Base-by-base conservation (phyloP, 1,140 invertebrate species). In the Hyles vespertilio region DNA sequence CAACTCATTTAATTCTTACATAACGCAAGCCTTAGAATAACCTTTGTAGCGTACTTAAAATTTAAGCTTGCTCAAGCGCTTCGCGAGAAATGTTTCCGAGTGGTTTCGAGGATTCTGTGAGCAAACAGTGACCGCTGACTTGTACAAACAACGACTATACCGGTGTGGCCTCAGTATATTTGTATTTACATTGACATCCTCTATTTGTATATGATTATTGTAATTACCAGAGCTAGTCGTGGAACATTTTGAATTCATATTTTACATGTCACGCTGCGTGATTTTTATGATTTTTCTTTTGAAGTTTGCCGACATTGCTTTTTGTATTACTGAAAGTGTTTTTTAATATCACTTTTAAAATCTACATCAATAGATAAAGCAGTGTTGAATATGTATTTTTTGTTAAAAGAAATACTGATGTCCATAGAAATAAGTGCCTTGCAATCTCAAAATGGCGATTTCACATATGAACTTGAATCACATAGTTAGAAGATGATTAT, bases 61-160 rank as follows among this genome's bases (percentile, higher is more conserved):
- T 40, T 8, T 8, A 40, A 40, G 8, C 52, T 77, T 65, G 61
- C 63, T 68, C 65, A 75, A 80, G 73, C 70, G 64, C 65, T 70
- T 78, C 68, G 59, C 61, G 64, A 59, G 60, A 80, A 78, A 84
- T 77, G 80, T 79, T 82, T 83, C 75, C 63, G 74, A 84, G 79
- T 79, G 75, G 72, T 77, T 74, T 77, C 66, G 77, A 80, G 74
- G 69, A 77, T 75, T 66, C 69, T 64, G 11, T 69, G 61, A 70
- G 74, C 69, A 87, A 87, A 87, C 72, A 87, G 68, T 72, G 84
- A 87, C 84, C 84, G 82, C 81, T 85, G 72, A 70, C 67, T 77
- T 85, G 71, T 72, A 63, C 78, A 87, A 87, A 85, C 74, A 62
- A 72, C 50, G 54, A 36, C 58, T 48, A 45, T 60, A 65, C 58